Conservation (phyloP, 2,113 vertebrate genomes). For the Brachionichthys hirsutus region DNA sequence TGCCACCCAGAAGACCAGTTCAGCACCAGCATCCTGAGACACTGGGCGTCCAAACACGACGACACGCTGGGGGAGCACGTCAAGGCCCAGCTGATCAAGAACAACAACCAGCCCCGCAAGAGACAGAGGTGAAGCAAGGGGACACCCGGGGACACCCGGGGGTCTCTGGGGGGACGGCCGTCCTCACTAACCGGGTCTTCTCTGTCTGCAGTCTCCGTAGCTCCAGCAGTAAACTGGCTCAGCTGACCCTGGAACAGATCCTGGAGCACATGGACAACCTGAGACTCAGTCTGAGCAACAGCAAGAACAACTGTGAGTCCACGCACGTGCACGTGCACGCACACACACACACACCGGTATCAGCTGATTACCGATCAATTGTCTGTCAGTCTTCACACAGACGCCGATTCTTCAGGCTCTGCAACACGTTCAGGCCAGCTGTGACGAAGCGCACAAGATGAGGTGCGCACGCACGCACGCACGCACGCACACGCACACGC, state of each 20-base stretch:
- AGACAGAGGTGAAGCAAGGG: conserved; percentile 95
- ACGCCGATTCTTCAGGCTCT: conserved; percentile 94
- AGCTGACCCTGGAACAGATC: conserved; percentile 95
- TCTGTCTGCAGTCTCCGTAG: conserved; percentile 82
- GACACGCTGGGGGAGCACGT: conserved; percentile 91
- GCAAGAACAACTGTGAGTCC: conserved; percentile 80
- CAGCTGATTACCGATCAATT: neutral
- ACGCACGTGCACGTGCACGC: neutral
- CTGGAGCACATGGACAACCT: conserved; percentile 93
- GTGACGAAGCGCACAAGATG: conserved; percentile 95
- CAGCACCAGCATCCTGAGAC: conserved; percentile 93
- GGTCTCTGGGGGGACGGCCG: neutral
- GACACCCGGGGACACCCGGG: no score
- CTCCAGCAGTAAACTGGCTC: conserved; percentile 95
- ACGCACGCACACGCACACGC: conserved; percentile 4
- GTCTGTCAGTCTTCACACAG: conserved; percentile 86
- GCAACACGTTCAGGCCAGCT: conserved; percentile 96
- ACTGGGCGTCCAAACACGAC: conserved; percentile 92
- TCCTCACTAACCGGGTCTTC: neutral
- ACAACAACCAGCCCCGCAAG: conserved; percentile 94
- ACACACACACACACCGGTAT: neutral
- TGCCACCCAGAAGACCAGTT: conserved; percentile 94
- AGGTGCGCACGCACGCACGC: conserved; percentile 74
- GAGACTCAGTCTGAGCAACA: conserved; percentile 90
- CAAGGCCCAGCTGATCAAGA: conserved; percentile 96